A percentile compares a stretch with the other conserved stretches of the same genome.
phyloP scores from a whole-genome alignment of 1,140 invertebrate species.

The Oryctes rhinoceros region DNA sequence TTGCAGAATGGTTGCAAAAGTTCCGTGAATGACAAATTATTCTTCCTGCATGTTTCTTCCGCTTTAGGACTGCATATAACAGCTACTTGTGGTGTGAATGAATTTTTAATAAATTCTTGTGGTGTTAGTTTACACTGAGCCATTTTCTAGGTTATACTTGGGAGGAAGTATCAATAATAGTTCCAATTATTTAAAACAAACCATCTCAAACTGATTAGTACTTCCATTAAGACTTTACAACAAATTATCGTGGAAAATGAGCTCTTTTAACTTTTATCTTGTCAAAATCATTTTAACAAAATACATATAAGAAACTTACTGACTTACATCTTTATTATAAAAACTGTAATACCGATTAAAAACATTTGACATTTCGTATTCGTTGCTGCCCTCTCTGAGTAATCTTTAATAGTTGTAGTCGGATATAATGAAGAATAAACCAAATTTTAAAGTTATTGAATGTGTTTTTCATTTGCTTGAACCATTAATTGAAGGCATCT shows the following conservation, averaged over 20 bases:
- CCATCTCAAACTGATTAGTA: background rate
- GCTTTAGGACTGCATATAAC: conserved; percentile 83
- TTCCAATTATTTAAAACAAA: conserved; percentile 18
- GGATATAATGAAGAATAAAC: too few species aligned
- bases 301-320: background rate
- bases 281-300: conserved; percentile 23
- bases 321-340: background rate
- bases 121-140: conserved; percentile 72
- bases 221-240: background rate
- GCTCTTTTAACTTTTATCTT: background rate
- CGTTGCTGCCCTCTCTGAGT: too few species aligned
- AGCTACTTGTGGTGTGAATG: conserved; percentile 89
- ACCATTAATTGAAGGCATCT: too few species aligned
- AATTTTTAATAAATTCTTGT: conserved; percentile 87
- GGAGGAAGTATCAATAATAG: background rate
- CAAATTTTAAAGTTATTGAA: too few species aligned
- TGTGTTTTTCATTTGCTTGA: too few species aligned
- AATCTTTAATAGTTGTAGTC: too few species aligned
- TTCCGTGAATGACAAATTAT: conserved; percentile 90
- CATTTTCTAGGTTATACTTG: conserved; percentile 60
- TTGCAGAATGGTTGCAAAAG: conserved; percentile 89
- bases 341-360: background rate
- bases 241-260: background rate
- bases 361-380: background rate
- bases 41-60: conserved; percentile 85